Base-by-base conservation (phyloP, 2,113 vertebrate species). In the Procavia capensis region DNA sequence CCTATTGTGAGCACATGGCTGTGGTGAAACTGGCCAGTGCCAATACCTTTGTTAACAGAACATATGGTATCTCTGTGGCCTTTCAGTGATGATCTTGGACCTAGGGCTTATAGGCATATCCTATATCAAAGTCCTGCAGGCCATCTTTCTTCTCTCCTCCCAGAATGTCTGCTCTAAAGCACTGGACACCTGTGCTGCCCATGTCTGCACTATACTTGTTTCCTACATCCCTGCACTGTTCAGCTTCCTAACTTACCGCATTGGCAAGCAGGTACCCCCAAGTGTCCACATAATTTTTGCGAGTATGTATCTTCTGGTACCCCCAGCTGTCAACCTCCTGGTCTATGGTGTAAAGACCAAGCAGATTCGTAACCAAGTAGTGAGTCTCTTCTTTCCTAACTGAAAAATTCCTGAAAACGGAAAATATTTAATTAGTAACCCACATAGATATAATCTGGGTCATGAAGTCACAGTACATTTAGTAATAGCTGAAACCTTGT, bases 21-120 rank as follows among this genome's bases (percentile, higher is more conserved):
- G 85, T 98, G 50, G 97, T 97, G 54, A 96, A 97, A n/a, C 34
- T 98, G 90, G 97, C 97, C 14, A 97, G 87, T 76, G 85, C 93
- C 36, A 94, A 97, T 19, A 98, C 94, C 9, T 16, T 36, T 4
- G 25, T 98, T 17, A 98, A 97, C 43, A 90, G 93, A 82, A 29
- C 17, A 31, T 97, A 97, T n/a, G 97, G 98, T 6, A 94, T 97
- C 13, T 92, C 43, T 19, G 90, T 94, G 34, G 94, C 43, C 82
- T 97, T 43, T 96, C 88, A 34, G 94, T 96, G 7, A 88, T 78
- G n/a, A 2, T 63, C 39, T 31, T 96, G 80, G 97, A 96, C 81
- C 34, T 97, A 0, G 34, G 68, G 0, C 64, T 96, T 14, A 88
- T 97, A 89, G 57, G 76, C 8, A 39, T 87, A 41, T 95, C 97